Conservation (phyloP, 2,888 invertebrate genomes). For the Tuta absoluta region DNA sequence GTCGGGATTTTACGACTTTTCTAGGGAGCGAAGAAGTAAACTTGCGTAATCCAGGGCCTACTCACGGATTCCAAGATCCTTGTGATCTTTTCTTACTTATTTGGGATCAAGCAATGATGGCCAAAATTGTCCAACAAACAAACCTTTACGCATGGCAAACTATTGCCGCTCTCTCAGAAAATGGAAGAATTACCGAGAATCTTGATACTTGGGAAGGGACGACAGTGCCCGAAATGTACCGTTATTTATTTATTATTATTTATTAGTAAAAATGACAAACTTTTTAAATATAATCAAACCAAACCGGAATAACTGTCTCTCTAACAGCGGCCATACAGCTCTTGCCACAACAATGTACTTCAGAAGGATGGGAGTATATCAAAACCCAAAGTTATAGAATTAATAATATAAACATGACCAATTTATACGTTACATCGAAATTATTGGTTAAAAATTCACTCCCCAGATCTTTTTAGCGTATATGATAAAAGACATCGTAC, state of each 20-base stretch:
- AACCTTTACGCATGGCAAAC: slow-evolving; percentile 28
- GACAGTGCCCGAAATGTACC: neutral
- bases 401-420: slow-evolving; percentile 29
- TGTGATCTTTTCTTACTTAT: neutral
- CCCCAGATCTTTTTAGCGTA: slow-evolving; percentile 30
- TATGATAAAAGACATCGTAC: slow-evolving; percentile 31
- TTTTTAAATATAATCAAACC: too few species aligned
- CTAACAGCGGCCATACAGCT: slow-evolving; percentile 13
- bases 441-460: slow-evolving; percentile 30
- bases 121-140: slow-evolving; percentile 19
- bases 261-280: neutral
- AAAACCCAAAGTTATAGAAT: slow-evolving; percentile 26
- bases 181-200: neutral
- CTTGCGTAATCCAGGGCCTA: neutral
- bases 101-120: neutral
- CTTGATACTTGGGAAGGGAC: slow-evolving; percentile 3
- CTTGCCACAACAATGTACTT: slow-evolving; percentile 28
- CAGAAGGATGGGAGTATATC: slow-evolving; percentile 32
- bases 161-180: slow-evolving; percentile 3
- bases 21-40: neutral
- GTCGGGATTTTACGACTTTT: neutral
- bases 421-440: slow-evolving; percentile 31
- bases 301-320: too few species aligned
- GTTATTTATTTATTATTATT: too few species aligned
- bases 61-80: too few species aligned